Evolutionary conservation across 2,113 vertebrate species (phyloP), one percentile per base, ranked within the genome.

Genomic region (Epinephelus moara): DNA sequence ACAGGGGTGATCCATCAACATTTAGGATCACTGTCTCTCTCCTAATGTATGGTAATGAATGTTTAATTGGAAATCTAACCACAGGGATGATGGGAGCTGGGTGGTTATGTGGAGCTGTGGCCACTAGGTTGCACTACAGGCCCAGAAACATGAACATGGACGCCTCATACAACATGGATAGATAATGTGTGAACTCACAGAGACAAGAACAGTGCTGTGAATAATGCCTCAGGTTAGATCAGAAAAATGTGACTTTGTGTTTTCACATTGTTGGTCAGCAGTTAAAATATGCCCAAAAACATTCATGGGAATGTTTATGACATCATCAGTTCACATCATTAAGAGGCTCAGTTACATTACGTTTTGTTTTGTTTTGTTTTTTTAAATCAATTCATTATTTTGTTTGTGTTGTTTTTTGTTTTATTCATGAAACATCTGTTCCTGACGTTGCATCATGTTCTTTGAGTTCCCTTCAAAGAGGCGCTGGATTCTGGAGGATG

Each of bases 111-210:
- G 12, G 9, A 57, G 2, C 4, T 68, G 14, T 52, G 49, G 55
- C 90, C 92, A 90, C 90, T 88, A 88, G 92, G 80, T 62, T 4
- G 87, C 87, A 81, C 69, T 89, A 84, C 21, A 90, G 60, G 47
- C 15, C 3, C 30, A 66, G 23, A 81, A 64, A 78, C 56, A 25
- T 47, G 2, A 64, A 61, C 3, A 49, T 37, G 23, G 6, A 49
- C 23, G 52, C 33, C 13, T 37, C 11, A 42, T 14, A 8, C 14
- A 21, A 19, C 4, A 37, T 37, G 52, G 42, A n/a, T 3, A 47
- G 3, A 4, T 17, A 62, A 13, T 45, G 8, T 6, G 45, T 47
- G 27, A 33, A 11, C 30, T 50, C 14, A 49, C 9, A 57, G 33
- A 17, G 53, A 69, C 17, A 50, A 59, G 9, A 68, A 45, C 21